Conservation (phyloP, 2,113 vertebrate species). For the Vireo altiloquus region DNA sequence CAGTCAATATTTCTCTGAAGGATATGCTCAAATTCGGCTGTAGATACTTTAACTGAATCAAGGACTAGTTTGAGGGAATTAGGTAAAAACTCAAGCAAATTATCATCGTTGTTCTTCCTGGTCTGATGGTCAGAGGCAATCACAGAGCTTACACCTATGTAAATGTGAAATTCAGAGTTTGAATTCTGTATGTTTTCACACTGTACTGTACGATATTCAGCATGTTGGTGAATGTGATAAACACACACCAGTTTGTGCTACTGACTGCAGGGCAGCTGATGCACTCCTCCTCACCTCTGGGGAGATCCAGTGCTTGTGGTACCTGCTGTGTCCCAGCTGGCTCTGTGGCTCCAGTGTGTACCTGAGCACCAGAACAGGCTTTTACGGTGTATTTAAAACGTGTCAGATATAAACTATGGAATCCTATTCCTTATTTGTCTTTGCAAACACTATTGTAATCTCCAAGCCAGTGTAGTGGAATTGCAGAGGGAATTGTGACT, state of each 20-base stretch:
- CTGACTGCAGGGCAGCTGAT: not conserved
- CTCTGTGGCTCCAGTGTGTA: not conserved
- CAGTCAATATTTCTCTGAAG: not conserved
- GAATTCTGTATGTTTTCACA: not conserved
- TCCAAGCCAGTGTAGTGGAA: not conserved
- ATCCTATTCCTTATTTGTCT: not conserved
- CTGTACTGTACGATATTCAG: not conserved
- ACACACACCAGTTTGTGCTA: not conserved
- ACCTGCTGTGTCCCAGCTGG: not conserved
- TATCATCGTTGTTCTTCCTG: not conserved
- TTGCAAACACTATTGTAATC: not conserved
- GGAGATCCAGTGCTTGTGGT: not conserved
- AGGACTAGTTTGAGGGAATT: not conserved
- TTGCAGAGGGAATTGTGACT: not conserved
- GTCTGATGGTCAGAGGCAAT: not conserved
- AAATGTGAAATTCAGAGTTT: not conserved
- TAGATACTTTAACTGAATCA: not conserved
- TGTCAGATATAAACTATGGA: not conserved
- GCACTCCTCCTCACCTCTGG: not conserved
- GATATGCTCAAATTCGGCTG: not conserved
- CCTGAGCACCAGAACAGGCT: not conserved
- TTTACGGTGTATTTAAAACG: not conserved
- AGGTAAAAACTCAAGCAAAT: not conserved
- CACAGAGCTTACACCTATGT: not conserved
- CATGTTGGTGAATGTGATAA: not conserved